Conservation (phyloP, 2,113 vertebrate species). For the Malurus alboscapulatus region DNA sequence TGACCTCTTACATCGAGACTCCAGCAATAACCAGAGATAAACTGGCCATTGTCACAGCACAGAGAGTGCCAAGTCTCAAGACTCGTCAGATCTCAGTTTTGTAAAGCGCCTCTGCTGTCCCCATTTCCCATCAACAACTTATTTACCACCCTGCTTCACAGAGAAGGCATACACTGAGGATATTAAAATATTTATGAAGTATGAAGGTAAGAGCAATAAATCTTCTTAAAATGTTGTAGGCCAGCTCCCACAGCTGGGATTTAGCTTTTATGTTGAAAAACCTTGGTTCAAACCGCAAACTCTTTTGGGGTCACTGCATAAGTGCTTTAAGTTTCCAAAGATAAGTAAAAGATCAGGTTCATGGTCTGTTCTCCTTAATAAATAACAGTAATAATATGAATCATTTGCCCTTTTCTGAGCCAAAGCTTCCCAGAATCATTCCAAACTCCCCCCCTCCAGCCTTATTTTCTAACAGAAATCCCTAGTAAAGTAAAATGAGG, state of each 20-base stretch:
- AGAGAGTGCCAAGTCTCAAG: background rate
- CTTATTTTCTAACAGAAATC: conserved; percentile 15
- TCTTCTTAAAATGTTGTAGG: background rate
- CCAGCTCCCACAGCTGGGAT: background rate
- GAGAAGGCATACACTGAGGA: background rate
- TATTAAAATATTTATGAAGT: background rate
- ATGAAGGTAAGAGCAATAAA: background rate
- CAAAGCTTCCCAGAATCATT: conserved; percentile 50
- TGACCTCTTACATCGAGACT: background rate
- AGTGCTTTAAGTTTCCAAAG: conserved; percentile 21
- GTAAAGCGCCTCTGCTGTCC: too few relatives aligned
- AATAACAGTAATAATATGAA: conserved; percentile 40
- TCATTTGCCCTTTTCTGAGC: conserved; percentile 27
- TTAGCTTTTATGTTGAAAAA: background rate
- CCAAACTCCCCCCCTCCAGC: background rate
- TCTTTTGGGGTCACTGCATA: background rate
- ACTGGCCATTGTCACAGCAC: background rate
- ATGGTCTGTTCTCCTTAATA: conserved; percentile 2
- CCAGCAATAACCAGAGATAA: background rate
- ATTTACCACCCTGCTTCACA: background rate
- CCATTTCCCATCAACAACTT: background rate
- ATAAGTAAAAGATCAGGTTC: conserved; percentile 2
- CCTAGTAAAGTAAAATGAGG: background rate
- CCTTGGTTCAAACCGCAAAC: conserved; percentile 2
- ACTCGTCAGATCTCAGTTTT: too few relatives aligned